phyloP scores from a whole-genome alignment of 2,797 vertebrate genomes.

The Epinephelus awoara region DNA sequence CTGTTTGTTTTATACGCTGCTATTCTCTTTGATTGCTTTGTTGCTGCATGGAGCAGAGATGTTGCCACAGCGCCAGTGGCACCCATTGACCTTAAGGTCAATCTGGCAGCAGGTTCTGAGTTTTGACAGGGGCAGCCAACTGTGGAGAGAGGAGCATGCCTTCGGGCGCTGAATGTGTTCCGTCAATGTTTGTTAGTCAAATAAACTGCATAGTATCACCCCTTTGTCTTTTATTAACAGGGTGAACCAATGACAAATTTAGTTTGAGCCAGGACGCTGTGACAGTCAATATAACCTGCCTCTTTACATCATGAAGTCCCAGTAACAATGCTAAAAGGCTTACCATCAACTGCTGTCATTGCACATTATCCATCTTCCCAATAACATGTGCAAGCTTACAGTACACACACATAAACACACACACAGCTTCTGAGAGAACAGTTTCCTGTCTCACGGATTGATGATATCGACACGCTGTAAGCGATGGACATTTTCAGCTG shows the following conservation, averaged over 20 bases:
- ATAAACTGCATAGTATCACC: conserved; percentile 73
- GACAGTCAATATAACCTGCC: conserved; percentile 71
- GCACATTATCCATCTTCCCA: conserved; percentile 61
- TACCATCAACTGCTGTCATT: conserved; percentile 72
- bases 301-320: conserved; percentile 70
- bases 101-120: conserved; percentile 84
- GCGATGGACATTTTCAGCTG: conserved; percentile 55
- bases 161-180: conserved; percentile 69
- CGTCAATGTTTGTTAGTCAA: conserved; percentile 81
- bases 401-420: conserved; percentile 3
- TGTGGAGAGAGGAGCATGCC: conserved; percentile 77
- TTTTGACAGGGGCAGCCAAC: conserved; percentile 84
- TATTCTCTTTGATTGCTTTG: conserved; percentile 63
- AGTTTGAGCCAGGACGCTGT: conserved; percentile 64
- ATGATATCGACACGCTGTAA: conserved; percentile 66
- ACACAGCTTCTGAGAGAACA: conserved; percentile 34
- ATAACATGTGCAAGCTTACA: conserved; percentile 43
- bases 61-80: conserved; percentile 72
- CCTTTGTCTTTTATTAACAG: conserved; percentile 80
- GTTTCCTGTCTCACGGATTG: conserved; percentile 55
- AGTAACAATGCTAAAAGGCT: conserved; percentile 76
- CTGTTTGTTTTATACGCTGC: conserved; percentile 54
- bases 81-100: conserved; percentile 82
- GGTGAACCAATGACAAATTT: conserved; percentile 73
- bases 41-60: conserved; percentile 56